Evolutionary conservation across 2,113 vertebrate species (phyloP).

Genomic region (Brienomyrus longianalis): DNA sequence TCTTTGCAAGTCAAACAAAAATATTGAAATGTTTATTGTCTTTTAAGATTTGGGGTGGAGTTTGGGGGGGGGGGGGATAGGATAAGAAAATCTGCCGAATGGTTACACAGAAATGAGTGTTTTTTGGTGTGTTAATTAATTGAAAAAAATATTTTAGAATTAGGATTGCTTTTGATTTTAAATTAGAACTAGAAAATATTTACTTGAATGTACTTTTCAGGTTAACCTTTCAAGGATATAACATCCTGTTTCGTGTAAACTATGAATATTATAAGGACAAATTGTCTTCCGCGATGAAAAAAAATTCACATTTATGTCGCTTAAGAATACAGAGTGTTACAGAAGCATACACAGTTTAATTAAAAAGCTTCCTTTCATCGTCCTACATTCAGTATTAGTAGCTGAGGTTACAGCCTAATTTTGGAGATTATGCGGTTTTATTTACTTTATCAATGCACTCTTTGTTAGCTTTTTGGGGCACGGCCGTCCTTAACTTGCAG

Average conservation of each 20-base stretch:
- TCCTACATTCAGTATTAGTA: background rate
- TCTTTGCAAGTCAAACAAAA: background rate
- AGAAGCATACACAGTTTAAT: conserved; percentile 2
- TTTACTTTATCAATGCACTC: conserved; percentile 29
- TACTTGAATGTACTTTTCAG: background rate
- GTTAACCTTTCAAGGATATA: background rate
- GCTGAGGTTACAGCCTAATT: conserved; percentile 2
- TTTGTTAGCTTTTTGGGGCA: conserved; percentile 27
- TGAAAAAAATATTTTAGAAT: background rate
- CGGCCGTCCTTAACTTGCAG: conserved; percentile 8
- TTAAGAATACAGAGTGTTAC: background rate
- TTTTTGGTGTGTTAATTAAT: background rate
- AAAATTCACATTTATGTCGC: background rate
- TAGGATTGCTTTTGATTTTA: background rate
- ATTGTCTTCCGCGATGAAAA: background rate
- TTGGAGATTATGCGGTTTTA: conserved; percentile 17
- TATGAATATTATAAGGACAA: background rate
- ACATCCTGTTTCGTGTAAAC: background rate
- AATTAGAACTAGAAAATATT: background rate
- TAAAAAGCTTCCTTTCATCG: background rate
- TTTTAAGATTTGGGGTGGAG: background rate
- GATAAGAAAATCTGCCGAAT: background rate
- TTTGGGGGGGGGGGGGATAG: too few species aligned
- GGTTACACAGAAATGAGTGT: background rate
- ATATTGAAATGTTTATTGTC: background rate